phyloP scores from a whole-genome alignment of 2,113 vertebrate species.

The Mobula birostris region DNA sequence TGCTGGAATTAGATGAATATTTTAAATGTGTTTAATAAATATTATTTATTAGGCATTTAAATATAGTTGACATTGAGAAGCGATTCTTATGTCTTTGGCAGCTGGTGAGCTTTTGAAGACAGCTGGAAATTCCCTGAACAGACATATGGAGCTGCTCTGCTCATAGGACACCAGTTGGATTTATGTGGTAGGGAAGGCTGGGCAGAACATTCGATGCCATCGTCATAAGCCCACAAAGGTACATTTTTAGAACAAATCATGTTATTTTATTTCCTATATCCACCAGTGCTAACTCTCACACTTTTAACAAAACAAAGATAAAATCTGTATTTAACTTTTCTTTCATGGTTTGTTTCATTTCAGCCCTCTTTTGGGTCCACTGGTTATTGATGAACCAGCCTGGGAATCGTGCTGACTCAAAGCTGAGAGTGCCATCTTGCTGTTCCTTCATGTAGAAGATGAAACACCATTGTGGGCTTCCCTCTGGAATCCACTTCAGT shows the following conservation, averaged over 20 bases:
- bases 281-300: neutral
- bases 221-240: neutral
- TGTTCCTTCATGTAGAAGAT: conserved; percentile 57
- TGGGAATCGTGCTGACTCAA: conserved; percentile 50
- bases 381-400: conserved; percentile 53
- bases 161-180: too few relatives aligned
- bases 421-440: conserved; percentile 18
- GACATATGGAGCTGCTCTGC: too few relatives aligned
- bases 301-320: neutral
- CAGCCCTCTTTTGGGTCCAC: neutral
- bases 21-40: too few relatives aligned
- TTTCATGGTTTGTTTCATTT: neutral
- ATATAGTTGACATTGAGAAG: too few relatives aligned
- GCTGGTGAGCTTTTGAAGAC: too few relatives aligned
- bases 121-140: too few relatives aligned
- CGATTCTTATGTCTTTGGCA: too few relatives aligned
- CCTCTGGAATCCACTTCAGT: conserved; percentile 47
- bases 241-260: neutral
- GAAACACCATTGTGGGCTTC: conserved; percentile 45
- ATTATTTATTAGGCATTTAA: too few relatives aligned
- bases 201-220: too few relatives aligned
- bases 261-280: neutral
- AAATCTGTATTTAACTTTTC: neutral
- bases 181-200: too few relatives aligned
- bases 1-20: too few relatives aligned